Conservation (phyloP, 2,888 invertebrate species). For the Heliconius ismenius region DNA sequence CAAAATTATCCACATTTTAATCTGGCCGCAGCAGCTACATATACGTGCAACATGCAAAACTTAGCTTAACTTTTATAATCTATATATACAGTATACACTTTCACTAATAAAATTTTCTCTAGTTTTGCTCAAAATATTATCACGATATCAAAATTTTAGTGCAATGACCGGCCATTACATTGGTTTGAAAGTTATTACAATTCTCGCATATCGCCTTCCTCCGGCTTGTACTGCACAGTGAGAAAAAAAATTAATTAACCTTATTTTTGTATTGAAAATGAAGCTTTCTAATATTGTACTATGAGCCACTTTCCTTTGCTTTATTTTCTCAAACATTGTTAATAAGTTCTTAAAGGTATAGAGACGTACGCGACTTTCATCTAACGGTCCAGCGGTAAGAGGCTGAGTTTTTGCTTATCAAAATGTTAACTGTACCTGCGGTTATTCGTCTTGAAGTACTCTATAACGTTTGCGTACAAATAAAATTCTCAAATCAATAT, state of each 20-base stretch:
- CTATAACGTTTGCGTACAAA: constrained; percentile 45
- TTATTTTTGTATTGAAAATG: constrained; percentile 30
- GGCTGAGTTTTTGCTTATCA: constrained; percentile 73
- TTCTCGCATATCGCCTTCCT: constrained; percentile 44
- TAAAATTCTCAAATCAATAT: constrained; percentile 48
- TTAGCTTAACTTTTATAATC: constrained; percentile 10
- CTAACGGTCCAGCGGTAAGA: constrained; percentile 63
- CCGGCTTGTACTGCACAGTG: constrained; percentile 35
- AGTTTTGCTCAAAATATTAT: constrained; percentile 35
- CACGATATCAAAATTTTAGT: constrained; percentile 34
- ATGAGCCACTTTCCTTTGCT: constrained; percentile 39
- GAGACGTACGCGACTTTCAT: constrained; percentile 57
- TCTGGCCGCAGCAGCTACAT: not conserved
- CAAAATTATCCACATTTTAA: not conserved
- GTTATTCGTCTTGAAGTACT: constrained; percentile 55
- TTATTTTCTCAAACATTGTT: constrained; percentile 25
- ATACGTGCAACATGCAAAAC: constrained; percentile 29
- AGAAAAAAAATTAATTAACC: constrained; percentile 13
- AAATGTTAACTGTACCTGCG: constrained; percentile 71
- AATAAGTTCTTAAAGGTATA: constrained; percentile 41
- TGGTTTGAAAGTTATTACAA: constrained; percentile 40
- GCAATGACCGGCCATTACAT: constrained; percentile 44
- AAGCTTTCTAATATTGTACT: constrained; percentile 20
- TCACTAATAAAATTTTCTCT: constrained; percentile 23
- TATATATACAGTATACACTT: constrained; percentile 25